Evolutionary conservation across 1,140 invertebrate species (phyloP).

Genomic region (Bathynomus jamesi): DNA sequence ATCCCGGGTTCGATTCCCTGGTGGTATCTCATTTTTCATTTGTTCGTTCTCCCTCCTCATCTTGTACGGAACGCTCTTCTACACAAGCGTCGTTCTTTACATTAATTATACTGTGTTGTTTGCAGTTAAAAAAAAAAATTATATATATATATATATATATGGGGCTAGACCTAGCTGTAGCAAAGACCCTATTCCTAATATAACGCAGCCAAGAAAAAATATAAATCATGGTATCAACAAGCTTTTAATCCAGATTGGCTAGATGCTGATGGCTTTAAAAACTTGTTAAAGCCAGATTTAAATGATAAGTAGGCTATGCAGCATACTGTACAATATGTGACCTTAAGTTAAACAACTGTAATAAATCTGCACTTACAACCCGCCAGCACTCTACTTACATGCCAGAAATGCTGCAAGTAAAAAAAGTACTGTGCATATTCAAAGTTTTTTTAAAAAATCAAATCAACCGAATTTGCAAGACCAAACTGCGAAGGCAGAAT

Average conservation of each 20-base stretch:
- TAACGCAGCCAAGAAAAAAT: too few relatives aligned
- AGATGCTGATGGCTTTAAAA: not conserved
- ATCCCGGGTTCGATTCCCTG: too few relatives aligned
- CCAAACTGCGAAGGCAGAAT: slow-evolving; percentile 13
- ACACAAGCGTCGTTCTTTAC: too few relatives aligned
- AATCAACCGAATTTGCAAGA: too few relatives aligned
- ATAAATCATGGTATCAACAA: not conserved
- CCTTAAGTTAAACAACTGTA: not conserved
- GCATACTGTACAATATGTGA: not conserved
- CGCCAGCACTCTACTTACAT: not conserved
- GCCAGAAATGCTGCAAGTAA: not conserved
- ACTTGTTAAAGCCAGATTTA: not conserved
- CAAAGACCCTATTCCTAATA: too few relatives aligned
- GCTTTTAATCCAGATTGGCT: not conserved
- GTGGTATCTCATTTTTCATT: too few relatives aligned
- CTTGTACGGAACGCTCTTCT: too few relatives aligned
- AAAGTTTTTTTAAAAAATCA: not conserved
- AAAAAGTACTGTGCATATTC: not conserved
- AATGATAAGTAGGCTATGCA: not conserved
- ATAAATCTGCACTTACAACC: not conserved
- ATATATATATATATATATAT: too few relatives aligned
- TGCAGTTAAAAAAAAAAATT: too few relatives aligned
- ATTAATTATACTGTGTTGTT: too few relatives aligned
- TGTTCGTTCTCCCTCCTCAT: too few relatives aligned
- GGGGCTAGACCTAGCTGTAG: too few relatives aligned